Evolutionary conservation across 2,113 vertebrate species (phyloP), one percentile per base, ranked within the genome.

Genomic region (Boulengeromyrus knoepffleri): DNA sequence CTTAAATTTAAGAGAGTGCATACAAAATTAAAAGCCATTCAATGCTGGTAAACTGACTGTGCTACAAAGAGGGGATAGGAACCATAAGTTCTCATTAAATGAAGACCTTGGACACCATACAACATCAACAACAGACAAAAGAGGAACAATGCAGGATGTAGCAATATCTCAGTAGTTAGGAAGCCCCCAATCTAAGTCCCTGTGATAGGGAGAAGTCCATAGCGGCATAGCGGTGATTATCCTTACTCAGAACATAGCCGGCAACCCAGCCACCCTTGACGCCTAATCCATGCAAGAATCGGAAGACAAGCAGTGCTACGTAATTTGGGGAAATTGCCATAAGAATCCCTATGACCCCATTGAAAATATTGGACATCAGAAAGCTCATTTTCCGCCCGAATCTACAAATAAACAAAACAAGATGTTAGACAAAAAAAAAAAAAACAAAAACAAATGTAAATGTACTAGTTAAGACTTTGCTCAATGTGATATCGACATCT

Each of bases 251-350:
- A 88, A 99, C 98, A 0, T 98, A 98, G 93, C 96, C 96, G 0
- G 95, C 97, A 94, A 99, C 96, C 98, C 98, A 99, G 0, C 98
- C 98, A 89, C 97, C 98, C 90, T 99, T 99, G 92, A 97, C 96
- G 85, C 98, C 98, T 3, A 99, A 94, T 3, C 98, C 99, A 91
- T 97, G 97, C 0, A 99, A 94, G 74, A 96, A 96, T 88, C 99
- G 96, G 95, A 99, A 98, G 86, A 98, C 93, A 92, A 98, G 94
- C 88, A 99, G 93, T 42, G 97, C 90, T 1, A 93, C 90, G 90
- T 99, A 98, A 92, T 97, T 96, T 0, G 98, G 97, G 24, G 97
- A 95, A 0, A 99, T 95, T 0, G 99, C 98, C 88, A 97, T 97
- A 93, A 97, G 94, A 19, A 98, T 93, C 31, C 99, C 99, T 1